Base-by-base conservation (phyloP, 2,797 vertebrate species). In the Psittacula echo region DNA sequence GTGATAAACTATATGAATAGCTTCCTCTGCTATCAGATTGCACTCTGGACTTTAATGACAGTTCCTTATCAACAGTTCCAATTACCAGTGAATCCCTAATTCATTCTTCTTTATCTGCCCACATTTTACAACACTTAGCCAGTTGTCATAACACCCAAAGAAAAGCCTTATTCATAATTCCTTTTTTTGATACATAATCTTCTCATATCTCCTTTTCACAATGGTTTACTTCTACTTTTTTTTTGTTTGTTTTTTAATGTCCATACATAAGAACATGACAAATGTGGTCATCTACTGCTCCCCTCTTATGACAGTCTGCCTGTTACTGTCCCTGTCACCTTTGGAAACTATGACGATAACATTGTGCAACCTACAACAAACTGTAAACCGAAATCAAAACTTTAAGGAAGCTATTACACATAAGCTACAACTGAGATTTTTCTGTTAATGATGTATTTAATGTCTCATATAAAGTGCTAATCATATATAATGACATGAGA, bases 1-100 rank as follows among this genome's bases (percentile, higher is more conserved):
- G 65, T 42, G 62, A 78, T 20, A 41, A 72, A 14, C 37, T 90
- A 24, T 37, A 92, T 30, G 41, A 94, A 89, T 44, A 85, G 72
- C 60, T 94, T 61, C 65, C 58, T 90, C 39, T 58, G 34, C n/a
- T 82, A 87, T 95, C 88, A 90, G 67, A 90, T 45, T 73, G 26
- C 58, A 64, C 58, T 65, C 11, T 47, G 41, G 24, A 76, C 67
- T 34, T 82, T 74, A 78, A 72, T 67, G 81, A 58, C 62, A 76
- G 39, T 9, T 93, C 42, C 72, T 90, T 91, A 79, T 68, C 89
- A 95, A 71, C 21, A 67, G 12, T 58, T 85, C n/a, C 87, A 84
- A 78, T 71, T 60, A 82, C 18, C 54, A 91, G 3, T 39, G 53
- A 72, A 85, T 44, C 37, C 29, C 13, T 72, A 71, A 53, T 74